These are phyloP conservation scores for Euleptes europaea DNA, from an alignment of 2,113 vertebrate species.

Conservation along the genomic window DNA sequence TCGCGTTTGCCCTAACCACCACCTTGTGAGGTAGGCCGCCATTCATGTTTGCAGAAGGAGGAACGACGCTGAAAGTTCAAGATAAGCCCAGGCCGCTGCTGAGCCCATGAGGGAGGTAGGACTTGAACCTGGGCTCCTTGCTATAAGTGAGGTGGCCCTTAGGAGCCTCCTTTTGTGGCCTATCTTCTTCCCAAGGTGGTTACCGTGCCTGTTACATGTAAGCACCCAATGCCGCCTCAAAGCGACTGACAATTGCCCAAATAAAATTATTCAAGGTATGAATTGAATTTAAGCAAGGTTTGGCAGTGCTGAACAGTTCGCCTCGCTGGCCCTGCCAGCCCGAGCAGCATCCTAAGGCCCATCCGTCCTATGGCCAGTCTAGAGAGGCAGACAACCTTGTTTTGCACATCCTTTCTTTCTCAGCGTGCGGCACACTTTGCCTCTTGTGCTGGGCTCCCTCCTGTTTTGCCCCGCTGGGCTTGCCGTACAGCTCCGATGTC, in stretches of 20 bases:
- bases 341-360: background rate
- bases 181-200: background rate
- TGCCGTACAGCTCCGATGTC: slow-evolving; percentile 72
- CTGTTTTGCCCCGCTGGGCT: fast-evolving
- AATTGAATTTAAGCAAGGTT: background rate
- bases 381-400: background rate
- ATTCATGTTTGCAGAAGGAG: background rate
- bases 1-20: background rate
- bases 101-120: background rate
- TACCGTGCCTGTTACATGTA: background rate
- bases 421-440: background rate
- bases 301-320: background rate
- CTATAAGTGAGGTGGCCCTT: no score
- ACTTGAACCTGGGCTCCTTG: no score
- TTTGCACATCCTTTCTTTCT: background rate
- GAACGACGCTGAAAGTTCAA: background rate
- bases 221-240: background rate
- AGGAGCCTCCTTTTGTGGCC: no score
- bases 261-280: background rate
- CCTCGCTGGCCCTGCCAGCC: background rate
- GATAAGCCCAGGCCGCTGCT: background rate
- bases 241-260: no score
- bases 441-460: fast-evolving
- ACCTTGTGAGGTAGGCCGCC: background rate
- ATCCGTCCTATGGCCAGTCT: background rate